Conservation (phyloP, 2,113 vertebrate genomes). For the Triplophysa siluroides region DNA sequence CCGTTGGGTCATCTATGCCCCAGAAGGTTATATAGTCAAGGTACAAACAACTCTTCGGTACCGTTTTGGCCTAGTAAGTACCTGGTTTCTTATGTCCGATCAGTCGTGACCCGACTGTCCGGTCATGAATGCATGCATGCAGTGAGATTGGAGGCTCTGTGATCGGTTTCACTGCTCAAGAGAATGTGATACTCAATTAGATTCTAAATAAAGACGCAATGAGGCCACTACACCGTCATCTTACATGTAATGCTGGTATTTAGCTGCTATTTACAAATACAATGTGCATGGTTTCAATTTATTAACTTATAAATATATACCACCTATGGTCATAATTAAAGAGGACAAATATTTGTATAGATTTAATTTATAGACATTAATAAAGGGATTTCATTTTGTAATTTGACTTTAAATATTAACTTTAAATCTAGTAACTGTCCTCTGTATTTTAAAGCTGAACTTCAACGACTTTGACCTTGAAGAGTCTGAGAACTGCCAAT, state of each 20-base stretch:
- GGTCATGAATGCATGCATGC: conserved; percentile 55
- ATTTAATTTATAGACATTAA: no score
- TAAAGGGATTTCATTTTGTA: no score
- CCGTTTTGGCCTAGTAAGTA: background rate
- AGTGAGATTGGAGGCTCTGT: conserved; percentile 50
- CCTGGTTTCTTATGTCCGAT: background rate
- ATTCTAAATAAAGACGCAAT: background rate
- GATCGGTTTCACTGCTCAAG: conserved; percentile 52
- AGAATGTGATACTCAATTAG: conserved; percentile 47
- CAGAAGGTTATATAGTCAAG: conserved; percentile 74
- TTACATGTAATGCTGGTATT: background rate
- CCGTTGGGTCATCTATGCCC: conserved; percentile 80
- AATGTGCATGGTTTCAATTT: background rate
- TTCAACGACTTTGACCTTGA: conserved; percentile 81
- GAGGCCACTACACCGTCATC: background rate
- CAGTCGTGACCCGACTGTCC: conserved; percentile 33
- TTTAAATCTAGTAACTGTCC: background rate
- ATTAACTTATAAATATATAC: background rate
- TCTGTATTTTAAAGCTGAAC: conserved; percentile 69
- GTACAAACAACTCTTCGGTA: conserved; percentile 61
- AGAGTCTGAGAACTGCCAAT: conserved; percentile 76
- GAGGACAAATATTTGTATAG: no score
- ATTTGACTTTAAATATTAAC: background rate
- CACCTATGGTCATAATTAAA: no score
- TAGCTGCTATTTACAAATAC: background rate